phyloP scores from a whole-genome alignment of 1,140 invertebrate genomes.

The Saccostrea echinata region DNA sequence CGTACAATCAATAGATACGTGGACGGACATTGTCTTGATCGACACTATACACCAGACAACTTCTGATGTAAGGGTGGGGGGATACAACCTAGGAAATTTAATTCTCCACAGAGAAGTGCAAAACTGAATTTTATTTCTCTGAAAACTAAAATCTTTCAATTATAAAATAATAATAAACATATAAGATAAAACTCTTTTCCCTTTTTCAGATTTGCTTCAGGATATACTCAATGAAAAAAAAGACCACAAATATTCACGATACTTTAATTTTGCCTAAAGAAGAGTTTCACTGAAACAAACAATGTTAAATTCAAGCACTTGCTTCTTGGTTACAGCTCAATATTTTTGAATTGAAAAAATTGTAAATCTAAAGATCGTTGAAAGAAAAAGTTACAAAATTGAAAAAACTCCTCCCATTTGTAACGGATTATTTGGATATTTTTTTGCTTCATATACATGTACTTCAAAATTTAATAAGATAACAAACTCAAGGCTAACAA shows the following conservation, averaged over 20 bases:
- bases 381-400: not conserved
- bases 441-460: not conserved
- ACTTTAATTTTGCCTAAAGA: not conserved
- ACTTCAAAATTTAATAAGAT: not conserved
- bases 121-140: no score
- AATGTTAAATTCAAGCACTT: not conserved
- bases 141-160: no score
- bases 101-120: no score
- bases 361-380: not conserved
- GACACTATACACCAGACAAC: not conserved
- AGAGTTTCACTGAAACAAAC: not conserved
- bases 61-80: not conserved
- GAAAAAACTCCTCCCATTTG: no score
- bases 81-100: not conserved
- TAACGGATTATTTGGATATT: not conserved
- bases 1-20: conserved; percentile 3
- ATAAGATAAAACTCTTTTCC: no score
- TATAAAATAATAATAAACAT: no score
- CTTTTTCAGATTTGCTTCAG: no score
- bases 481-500: not conserved
- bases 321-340: no score
- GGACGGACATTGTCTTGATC: conserved; percentile 1
- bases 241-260: not conserved
- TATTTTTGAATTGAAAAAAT: no score
- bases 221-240: not conserved